phyloP scores from a whole-genome alignment of 1,140 invertebrate genomes.

The Caenorhabditis remanei region DNA sequence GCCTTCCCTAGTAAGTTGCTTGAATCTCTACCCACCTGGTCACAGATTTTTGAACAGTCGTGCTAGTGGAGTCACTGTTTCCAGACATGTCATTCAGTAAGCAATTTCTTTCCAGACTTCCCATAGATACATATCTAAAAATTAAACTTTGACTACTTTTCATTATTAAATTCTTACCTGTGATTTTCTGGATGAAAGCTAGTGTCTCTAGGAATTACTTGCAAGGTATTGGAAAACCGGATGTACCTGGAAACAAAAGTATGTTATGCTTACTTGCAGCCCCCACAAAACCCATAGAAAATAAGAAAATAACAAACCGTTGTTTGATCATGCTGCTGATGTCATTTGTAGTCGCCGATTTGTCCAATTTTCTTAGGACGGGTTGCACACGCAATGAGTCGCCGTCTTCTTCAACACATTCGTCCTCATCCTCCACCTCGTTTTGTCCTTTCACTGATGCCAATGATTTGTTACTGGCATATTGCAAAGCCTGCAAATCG shows the following conservation, averaged over 20 bases:
- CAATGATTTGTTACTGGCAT: constrained; percentile 50
- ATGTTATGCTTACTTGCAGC: not conserved
- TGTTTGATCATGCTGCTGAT: constrained; percentile 49
- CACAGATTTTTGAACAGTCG: constrained; percentile 16
- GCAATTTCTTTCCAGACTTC: constrained; percentile 18
- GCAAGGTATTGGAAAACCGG: constrained; percentile 18
- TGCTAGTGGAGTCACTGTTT: constrained; percentile 36
- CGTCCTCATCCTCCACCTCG: not conserved
- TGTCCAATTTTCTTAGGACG: constrained; percentile 38
- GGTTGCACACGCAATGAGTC: constrained; percentile 23
- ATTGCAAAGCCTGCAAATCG: constrained; percentile 55
- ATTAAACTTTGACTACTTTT: not conserved
- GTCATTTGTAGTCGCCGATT: constrained; percentile 49
- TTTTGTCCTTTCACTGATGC: constrained; percentile 33
- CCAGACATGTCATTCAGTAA: constrained; percentile 40
- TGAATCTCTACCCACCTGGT: not conserved
- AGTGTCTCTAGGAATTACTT: constrained; percentile 16
- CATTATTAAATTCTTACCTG: not conserved
- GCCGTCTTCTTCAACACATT: not conserved
- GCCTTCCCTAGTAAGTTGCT: not conserved
- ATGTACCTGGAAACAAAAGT: constrained; percentile 19
- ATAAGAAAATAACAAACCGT: not conserved
- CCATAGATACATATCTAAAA: constrained; percentile 41
- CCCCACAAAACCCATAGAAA: not conserved
- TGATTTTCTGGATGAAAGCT: not conserved